These are phyloP conservation scores for Spilogale gracilis DNA, from an alignment of 2,113 vertebrate species.

Conservation along the genomic window DNA sequence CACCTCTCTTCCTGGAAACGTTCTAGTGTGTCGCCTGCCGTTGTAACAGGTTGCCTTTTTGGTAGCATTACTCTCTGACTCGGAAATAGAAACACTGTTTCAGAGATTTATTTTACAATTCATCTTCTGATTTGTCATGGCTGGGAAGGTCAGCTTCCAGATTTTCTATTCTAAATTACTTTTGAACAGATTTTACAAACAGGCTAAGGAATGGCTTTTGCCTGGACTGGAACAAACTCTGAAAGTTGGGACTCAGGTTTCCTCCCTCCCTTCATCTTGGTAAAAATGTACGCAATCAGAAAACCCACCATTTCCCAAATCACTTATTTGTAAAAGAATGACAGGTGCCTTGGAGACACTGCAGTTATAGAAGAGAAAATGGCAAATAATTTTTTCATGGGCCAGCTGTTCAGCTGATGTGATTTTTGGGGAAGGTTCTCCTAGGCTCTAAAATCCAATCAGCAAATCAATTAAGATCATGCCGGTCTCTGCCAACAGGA, in stretches of 20 bases:
- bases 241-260: not conserved
- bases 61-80: slow-evolving; percentile 18
- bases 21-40: not conserved
- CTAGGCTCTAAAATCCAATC: slow-evolving; percentile 53
- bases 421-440: slow-evolving; percentile 44
- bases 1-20: not conserved
- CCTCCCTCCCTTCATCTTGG: not conserved
- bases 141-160: slow-evolving; percentile 22
- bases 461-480: slow-evolving; percentile 66
- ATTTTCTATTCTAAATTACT: slow-evolving; percentile 70
- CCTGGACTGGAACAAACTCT: not conserved
- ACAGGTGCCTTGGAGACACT: slow-evolving; percentile 67
- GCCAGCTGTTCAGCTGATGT: slow-evolving; percentile 70
- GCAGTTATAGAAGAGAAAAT: slow-evolving; percentile 62
- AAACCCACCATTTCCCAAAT: slow-evolving; percentile 52
- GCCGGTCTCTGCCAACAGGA: not conserved
- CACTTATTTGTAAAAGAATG: slow-evolving; percentile 65
- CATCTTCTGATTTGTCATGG: slow-evolving; percentile 56
- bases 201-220: not conserved
- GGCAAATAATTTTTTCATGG: slow-evolving; percentile 75
- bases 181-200: slow-evolving; percentile 60
- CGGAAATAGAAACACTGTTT: slow-evolving; percentile 63
- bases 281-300: slow-evolving; percentile 44
- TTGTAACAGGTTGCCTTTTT: slow-evolving; percentile 2
- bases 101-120: slow-evolving; percentile 68